These are phyloP conservation scores for Altica lythri DNA, from an alignment of 2,888 invertebrate species.

Conservation along the genomic window DNA sequence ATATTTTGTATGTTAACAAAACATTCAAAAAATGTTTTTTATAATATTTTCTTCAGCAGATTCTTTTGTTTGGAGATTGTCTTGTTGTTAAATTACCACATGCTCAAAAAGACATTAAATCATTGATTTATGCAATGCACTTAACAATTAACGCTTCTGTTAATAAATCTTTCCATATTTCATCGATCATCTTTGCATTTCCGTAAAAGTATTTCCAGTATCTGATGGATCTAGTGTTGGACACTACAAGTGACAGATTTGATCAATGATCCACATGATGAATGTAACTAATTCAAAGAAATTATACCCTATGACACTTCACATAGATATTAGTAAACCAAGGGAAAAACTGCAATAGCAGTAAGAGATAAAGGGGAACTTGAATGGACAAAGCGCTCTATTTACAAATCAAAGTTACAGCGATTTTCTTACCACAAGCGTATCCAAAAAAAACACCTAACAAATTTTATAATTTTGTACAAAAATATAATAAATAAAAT, in stretches of 20 bases:
- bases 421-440: constrained; percentile 1
- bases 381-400: constrained; percentile 9
- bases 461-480: no score
- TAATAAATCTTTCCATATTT: constrained; percentile 1
- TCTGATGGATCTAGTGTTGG: constrained; percentile 11
- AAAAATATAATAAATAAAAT: no score
- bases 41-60: no score
- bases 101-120: no score
- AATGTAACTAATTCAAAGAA: constrained; percentile 8
- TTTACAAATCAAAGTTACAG: constrained; percentile 15
- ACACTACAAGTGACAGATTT: constrained; percentile 17
- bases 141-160: no score
- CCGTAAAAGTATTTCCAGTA: constrained; percentile 6
- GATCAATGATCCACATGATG: constrained; percentile 15
- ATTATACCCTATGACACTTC: background rate
- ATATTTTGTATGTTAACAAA: constrained; percentile 2
- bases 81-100: no score
- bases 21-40: no score
- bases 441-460: no score
- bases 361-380: background rate
- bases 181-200: constrained; percentile 7
- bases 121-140: no score
- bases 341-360: constrained; percentile 5
- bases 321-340: constrained; percentile 10
- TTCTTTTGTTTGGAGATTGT: no score